Base-by-base conservation (phyloP, 92 coral and sea anemone species). In the Virgularia gustaviana region DNA sequence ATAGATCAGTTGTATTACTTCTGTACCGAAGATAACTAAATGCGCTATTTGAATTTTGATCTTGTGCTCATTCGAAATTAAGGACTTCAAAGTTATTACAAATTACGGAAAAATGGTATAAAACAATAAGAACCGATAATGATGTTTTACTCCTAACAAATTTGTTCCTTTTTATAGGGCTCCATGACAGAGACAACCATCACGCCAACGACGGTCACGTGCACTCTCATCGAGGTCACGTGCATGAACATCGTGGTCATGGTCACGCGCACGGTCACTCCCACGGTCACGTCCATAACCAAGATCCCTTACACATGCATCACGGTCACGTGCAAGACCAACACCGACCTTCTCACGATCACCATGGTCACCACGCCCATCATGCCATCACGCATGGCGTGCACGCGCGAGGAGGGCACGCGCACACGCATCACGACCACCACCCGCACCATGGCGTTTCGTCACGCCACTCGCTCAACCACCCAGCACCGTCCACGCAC, bases 231-330 rank as follows among this genome's bases (percentile, higher is more conserved):
- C 42, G 28, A 49, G 72, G 62, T 18, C 72, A 71, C 59, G 56
- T 68, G 56, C 75, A 80, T 29, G 68, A 71, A 32, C 83, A 85
- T 63, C 59, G 32, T 12, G 52, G 29, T 41, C 63, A 70, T 18
- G 78, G 64, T n/a, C 78, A 68, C 11, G 44, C 54, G 29, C 73
- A 44, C 25, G 56, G 75, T 25, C 78, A 79, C 44, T n/a, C n/a
- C n/a, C 53, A 57, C 33, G 81, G 63, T 18, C 38, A 39, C 51
- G 88, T 56, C n/a, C n/a, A n/a, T 65, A 74, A 55, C 88, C 79
- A 55, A 38, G 80, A 82, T 61, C 36, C 74, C 76, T 5, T 4
- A 5, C 55, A 47, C 22, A 31, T 27, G 34, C 70, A 63, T 28
- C 41, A 18, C 30, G 28, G 44, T 12, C 38, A 35, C 52, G 49